phyloP scores from a whole-genome alignment of 2,888 invertebrate genomes.

The Machimus atricapillus region DNA sequence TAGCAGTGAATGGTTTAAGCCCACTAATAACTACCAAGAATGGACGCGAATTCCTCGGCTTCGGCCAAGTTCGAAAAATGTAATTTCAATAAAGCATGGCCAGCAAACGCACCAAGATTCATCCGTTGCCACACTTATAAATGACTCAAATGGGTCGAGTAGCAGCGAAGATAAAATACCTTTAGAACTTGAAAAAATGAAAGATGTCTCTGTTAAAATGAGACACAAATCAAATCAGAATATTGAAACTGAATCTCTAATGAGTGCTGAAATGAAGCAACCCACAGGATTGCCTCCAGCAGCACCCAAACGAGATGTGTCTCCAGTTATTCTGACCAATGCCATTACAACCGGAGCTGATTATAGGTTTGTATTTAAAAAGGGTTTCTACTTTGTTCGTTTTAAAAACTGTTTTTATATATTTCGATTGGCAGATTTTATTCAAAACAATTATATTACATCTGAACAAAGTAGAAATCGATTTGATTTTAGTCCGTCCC shows the following conservation, averaged over 20 bases:
- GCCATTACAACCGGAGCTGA: slow-evolving; percentile 59
- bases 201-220: slow-evolving; percentile 1
- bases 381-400: background rate
- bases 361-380: slow-evolving; percentile 53
- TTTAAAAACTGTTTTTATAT: too few relatives aligned
- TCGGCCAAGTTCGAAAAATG: slow-evolving; percentile 60
- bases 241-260: background rate
- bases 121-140: slow-evolving; percentile 59
- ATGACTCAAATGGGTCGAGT: slow-evolving; percentile 59
- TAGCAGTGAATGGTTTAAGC: slow-evolving; percentile 59
- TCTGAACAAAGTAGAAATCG: background rate
- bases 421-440: too few relatives aligned
- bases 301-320: slow-evolving; percentile 51
- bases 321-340: slow-evolving; percentile 59
- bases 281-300: slow-evolving; percentile 42
- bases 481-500: background rate
- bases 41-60: slow-evolving; percentile 60
- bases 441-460: background rate
- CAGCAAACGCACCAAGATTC: slow-evolving; percentile 54
- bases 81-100: slow-evolving; percentile 59
- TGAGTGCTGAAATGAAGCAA: background rate
- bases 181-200: background rate
- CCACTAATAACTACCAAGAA: slow-evolving; percentile 57
- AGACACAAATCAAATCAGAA: background rate
- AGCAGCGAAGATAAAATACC: slow-evolving; percentile 57